Conservation (phyloP, 2,113 vertebrate genomes). For the Pelecanoides urinatrix region DNA sequence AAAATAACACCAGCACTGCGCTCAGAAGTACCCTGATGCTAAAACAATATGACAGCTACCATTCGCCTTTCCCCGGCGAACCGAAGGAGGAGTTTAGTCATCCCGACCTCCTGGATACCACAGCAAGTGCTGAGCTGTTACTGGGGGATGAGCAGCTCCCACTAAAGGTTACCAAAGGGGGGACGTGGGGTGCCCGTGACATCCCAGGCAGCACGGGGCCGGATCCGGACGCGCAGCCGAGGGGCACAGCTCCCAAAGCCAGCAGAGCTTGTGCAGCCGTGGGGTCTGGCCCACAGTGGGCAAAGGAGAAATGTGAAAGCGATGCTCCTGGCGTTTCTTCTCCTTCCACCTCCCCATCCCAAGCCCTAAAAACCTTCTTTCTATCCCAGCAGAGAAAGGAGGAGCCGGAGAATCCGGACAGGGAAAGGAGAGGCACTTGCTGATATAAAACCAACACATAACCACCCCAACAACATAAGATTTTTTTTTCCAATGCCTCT, state of each 20-base stretch:
- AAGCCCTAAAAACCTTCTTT: not conserved
- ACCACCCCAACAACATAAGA: not conserved
- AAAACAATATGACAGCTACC: conserved; percentile 30
- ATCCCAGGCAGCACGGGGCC: accelerated
- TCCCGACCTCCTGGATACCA: not conserved
- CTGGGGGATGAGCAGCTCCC: not conserved
- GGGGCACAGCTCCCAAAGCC: not conserved
- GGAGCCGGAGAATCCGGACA: not conserved
- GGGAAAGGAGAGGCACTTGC: not conserved
- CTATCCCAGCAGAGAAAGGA: not conserved
- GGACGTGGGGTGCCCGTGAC: not conserved
- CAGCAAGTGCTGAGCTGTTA: not conserved
- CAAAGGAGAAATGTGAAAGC: not conserved
- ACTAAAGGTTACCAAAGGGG: not conserved
- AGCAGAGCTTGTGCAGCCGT: not conserved
- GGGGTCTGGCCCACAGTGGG: not conserved
- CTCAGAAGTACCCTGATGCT: conserved; percentile 16
- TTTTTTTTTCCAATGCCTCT: not conserved
- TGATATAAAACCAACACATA: not conserved
- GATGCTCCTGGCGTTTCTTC: not conserved
- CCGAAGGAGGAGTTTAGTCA: not conserved
- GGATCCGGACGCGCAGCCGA: not conserved
- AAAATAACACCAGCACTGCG: not conserved
- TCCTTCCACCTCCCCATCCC: not conserved
- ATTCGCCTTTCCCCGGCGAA: conserved; percentile 31